A percentile compares a stretch with the other conserved stretches of the same genome.
Evolutionary conservation across 2,113 vertebrate genomes (phyloP).

Genomic region (Takifugu bimaculatus): DNA sequence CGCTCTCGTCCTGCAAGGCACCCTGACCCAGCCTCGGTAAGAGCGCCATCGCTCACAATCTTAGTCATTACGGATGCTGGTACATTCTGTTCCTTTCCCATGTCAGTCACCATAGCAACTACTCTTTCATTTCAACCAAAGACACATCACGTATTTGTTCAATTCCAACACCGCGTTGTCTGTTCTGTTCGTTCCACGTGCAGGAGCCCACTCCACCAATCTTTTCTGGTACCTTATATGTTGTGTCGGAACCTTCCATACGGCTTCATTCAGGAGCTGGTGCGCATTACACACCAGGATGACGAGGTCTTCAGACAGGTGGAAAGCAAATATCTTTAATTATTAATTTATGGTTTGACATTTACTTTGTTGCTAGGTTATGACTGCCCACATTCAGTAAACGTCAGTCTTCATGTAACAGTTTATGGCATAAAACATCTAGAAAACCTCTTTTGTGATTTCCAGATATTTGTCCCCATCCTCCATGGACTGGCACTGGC

Average conservation of each 20-base stretch:
- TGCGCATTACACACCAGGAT: slow-evolving; percentile 95
- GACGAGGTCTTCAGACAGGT: slow-evolving; percentile 97
- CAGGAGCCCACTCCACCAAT: slow-evolving; percentile 88
- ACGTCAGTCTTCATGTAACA: too few relatives aligned
- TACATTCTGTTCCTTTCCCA: slow-evolving; percentile 21
- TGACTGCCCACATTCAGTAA: not conserved
- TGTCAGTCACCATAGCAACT: slow-evolving; percentile 57
- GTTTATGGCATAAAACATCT: too few relatives aligned
- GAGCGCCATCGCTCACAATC: not conserved
- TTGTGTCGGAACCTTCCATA: slow-evolving; percentile 97
- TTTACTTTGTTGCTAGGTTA: not conserved
- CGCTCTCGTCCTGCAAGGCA: slow-evolving; percentile 91
- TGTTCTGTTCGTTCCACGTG: slow-evolving; percentile 15
- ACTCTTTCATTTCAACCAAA: slow-evolving; percentile 27
- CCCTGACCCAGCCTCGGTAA: slow-evolving; percentile 93
- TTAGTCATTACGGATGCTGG: not conserved
- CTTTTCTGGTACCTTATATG: slow-evolving; percentile 96
- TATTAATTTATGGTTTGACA: not conserved
- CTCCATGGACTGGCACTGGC: slow-evolving; percentile 91
- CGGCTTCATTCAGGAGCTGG: slow-evolving; percentile 94
- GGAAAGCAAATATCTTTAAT: slow-evolving; percentile 3
- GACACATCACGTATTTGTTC: slow-evolving; percentile 5
- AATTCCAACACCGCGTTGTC: not conserved
- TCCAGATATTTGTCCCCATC: slow-evolving; percentile 94
- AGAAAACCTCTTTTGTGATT: slow-evolving; percentile 4